Conservation (phyloP, 1,140 invertebrate species). For the Anastrepha obliqua region DNA sequence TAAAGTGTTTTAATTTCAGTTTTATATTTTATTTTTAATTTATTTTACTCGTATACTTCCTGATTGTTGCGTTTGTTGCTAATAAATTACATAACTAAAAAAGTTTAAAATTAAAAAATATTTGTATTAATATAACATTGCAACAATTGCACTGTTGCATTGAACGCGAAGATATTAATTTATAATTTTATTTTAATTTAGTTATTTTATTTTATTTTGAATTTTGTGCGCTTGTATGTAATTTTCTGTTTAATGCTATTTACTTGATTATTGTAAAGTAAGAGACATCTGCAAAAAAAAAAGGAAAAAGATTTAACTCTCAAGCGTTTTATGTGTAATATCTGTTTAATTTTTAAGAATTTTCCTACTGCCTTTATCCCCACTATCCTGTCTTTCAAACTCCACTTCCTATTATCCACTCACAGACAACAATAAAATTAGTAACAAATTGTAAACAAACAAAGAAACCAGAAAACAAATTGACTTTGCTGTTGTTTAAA, state of each 20-base stretch:
- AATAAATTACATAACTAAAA: not conserved
- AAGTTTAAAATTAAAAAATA: not conserved
- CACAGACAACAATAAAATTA: not conserved
- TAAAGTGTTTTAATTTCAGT: not conserved
- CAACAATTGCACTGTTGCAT: not conserved
- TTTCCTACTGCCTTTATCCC: not conserved
- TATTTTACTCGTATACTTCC: not conserved
- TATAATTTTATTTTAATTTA: constrained; percentile 36
- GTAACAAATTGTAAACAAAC: not conserved
- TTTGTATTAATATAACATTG: not conserved
- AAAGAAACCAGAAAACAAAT: not conserved
- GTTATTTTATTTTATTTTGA: constrained; percentile 6
- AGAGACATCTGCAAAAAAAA: not conserved
- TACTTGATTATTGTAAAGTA: constrained; percentile 39
- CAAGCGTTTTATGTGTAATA: constrained; percentile 3
- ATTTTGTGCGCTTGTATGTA: constrained; percentile 24
- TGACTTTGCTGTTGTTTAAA: constrained; percentile 17
- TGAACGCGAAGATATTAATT: constrained; percentile 5
- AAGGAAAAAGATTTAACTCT: not conserved
- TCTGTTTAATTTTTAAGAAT: constrained; percentile 2
- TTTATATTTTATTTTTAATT: constrained; percentile 15
- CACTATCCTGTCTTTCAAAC: not conserved
- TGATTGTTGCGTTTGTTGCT: constrained; percentile 15
- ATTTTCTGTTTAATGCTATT: constrained; percentile 6
- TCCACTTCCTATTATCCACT: not conserved